phyloP scores from a whole-genome alignment of 2,888 invertebrate genomes.

The Heteropelma amictum region DNA sequence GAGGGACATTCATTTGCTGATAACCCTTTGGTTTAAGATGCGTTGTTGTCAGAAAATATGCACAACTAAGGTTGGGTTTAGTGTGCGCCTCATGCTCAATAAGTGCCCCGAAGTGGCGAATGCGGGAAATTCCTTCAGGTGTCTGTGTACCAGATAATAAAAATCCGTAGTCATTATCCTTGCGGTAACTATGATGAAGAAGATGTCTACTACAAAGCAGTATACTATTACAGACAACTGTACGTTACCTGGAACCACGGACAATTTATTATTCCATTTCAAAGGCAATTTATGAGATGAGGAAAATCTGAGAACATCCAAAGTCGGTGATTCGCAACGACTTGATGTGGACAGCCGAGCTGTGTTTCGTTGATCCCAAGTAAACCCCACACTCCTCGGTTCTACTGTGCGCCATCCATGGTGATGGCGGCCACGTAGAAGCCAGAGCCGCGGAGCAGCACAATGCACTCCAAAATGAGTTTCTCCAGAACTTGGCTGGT shows the following conservation, averaged over 20 bases:
- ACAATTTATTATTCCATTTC: slow-evolving; percentile 45
- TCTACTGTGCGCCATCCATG: no score
- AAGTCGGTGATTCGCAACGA: slow-evolving; percentile 31
- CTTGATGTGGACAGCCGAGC: slow-evolving; percentile 57
- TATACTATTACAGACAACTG: not conserved
- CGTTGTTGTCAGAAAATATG: slow-evolving; percentile 34
- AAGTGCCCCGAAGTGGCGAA: slow-evolving; percentile 48
- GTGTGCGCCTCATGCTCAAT: slow-evolving; percentile 14
- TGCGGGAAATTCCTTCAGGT: not conserved
- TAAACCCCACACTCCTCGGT: no score
- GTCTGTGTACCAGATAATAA: not conserved
- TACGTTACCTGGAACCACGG: not conserved
- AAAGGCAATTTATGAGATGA: slow-evolving; percentile 59
- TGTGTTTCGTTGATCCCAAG: no score
- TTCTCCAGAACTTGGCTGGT: no score
- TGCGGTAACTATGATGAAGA: not conserved
- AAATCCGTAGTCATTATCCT: not conserved
- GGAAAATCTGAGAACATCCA: slow-evolving; percentile 63
- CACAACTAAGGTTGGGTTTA: slow-evolving; percentile 34
- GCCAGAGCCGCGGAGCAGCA: no score
- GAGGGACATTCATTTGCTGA: no score
- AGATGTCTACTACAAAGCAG: not conserved
- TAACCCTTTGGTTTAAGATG: slow-evolving; percentile 45
- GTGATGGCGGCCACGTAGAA: no score
- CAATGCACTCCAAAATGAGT: no score